Evolutionary conservation across 2,797 vertebrate species (phyloP), one percentile per base, ranked within the genome.

Genomic region (Acrossocheilus wenchowensis): DNA sequence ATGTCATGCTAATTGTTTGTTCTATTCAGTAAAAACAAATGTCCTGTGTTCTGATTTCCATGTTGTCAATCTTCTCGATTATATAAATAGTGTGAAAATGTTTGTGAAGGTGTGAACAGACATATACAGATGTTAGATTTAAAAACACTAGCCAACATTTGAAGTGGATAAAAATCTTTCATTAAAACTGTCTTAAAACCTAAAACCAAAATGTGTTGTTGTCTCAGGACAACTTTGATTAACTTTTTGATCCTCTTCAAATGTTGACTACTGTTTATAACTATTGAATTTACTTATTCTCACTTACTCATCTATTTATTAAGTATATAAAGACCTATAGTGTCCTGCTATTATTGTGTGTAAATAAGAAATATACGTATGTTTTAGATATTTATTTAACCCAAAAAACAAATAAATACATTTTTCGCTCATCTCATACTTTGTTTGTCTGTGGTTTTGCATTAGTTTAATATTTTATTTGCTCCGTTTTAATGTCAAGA

Each of bases 1-100:
- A 74, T 11, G 39, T 79, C 39, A 48, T 45, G 17, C 66, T 80
- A 41, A 48, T 64, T 48, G 60, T 79, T 79, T 64, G 57, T 34
- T 48, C n/a, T 80, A 21, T 4, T 48, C 41, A 80, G 45, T 48
- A 34, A 66, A 34, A 48, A 48, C n/a, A 34, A 45, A 64, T 21
- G 39, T 30, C n/a, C 9, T 34, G 26, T 66, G 9, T 6, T 21
- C n/a, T 12, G n/a, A 80, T 66, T 48, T 36, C 34, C 78, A 66
- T 34, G 41, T 17, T 66, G 26, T 66, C 39, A 45, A 14, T 66
- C 78, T 62, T 48, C 41, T 64, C 21, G 21, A 45, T n/a, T 23
- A 60, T 41, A 62, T 78, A 26, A 62, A 45, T 30, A 11, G 15
- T 10, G 34, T 80, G 60, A 21, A 80, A 66, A 80, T 66, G 10